Evolutionary conservation across 2,797 vertebrate species (phyloP).

Genomic region (Odontamblyopus rebecca): DNA sequence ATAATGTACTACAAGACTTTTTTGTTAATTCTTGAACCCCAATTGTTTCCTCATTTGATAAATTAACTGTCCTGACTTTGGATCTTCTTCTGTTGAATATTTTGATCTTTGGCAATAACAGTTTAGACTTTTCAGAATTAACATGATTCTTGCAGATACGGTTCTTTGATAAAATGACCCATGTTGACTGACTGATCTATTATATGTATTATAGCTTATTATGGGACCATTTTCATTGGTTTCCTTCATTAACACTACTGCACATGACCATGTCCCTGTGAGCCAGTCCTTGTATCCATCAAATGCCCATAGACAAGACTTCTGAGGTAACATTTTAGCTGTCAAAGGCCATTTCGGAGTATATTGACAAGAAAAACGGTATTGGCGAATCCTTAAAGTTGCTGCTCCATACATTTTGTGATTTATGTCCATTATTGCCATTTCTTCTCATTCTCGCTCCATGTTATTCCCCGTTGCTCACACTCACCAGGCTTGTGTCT

Average conservation of each 20-base stretch:
- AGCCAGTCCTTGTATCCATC: constrained; percentile 23
- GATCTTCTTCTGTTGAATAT: constrained; percentile 13
- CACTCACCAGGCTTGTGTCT: constrained; percentile 83
- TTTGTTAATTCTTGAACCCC: constrained; percentile 21
- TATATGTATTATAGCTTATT: constrained; percentile 35
- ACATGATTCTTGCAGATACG: constrained; percentile 45
- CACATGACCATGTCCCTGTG: constrained; percentile 27
- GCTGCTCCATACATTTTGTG: constrained; percentile 36
- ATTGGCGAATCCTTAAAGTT: constrained; percentile 52
- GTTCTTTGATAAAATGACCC: constrained; percentile 27
- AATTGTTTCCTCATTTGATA: constrained; percentile 19
- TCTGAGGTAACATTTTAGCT: constrained; percentile 66
- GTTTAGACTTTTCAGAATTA: constrained; percentile 52
- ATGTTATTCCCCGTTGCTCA: constrained; percentile 58
- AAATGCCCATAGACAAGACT: constrained; percentile 50
- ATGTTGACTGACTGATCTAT: constrained; percentile 28
- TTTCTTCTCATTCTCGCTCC: constrained; percentile 39
- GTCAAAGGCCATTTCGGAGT: constrained; percentile 48
- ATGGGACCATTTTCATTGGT: constrained; percentile 15
- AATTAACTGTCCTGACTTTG: constrained; percentile 16
- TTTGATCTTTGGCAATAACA: constrained; percentile 84
- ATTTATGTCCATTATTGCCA: constrained; percentile 84
- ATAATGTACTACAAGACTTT: background rate
- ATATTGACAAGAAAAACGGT: constrained; percentile 49
- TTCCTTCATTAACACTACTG: constrained; percentile 35